Conservation (phyloP, 2,113 vertebrate species). For the Tylochromis polylepis region DNA sequence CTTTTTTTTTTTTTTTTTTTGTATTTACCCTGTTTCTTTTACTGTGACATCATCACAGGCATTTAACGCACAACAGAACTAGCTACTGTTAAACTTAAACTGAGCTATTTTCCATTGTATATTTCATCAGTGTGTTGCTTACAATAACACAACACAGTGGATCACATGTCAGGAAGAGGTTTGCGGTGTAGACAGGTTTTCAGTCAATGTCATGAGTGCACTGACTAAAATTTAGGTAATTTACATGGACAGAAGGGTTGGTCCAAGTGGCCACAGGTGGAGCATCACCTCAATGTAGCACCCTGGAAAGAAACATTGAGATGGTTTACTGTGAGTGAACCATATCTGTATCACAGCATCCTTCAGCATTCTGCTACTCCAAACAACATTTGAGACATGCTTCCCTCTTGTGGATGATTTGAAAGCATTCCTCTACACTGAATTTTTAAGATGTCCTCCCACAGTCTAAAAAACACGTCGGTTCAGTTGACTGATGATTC, state of each 20-base stretch:
- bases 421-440: background rate
- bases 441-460: background rate
- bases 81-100: background rate
- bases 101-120: background rate
- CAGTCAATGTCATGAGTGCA: background rate
- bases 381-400: conserved; percentile 40
- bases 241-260: conserved; percentile 70
- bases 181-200: background rate
- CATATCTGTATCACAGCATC: background rate
- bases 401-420: conserved; percentile 57
- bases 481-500: background rate
- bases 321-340: background rate
- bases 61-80: background rate
- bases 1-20: background rate
- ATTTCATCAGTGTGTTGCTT: background rate
- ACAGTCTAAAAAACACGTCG: background rate
- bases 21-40: background rate
- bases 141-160: background rate
- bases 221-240: background rate
- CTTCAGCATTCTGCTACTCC: background rate
- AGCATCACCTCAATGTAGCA: conserved; percentile 26
- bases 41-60: background rate
- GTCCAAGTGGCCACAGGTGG: conserved; percentile 71
- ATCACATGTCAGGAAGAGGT: background rate
- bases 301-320: conserved; percentile 5